Base-by-base conservation (phyloP, 1,140 invertebrate genomes). In the Lasioglossum albipes region DNA sequence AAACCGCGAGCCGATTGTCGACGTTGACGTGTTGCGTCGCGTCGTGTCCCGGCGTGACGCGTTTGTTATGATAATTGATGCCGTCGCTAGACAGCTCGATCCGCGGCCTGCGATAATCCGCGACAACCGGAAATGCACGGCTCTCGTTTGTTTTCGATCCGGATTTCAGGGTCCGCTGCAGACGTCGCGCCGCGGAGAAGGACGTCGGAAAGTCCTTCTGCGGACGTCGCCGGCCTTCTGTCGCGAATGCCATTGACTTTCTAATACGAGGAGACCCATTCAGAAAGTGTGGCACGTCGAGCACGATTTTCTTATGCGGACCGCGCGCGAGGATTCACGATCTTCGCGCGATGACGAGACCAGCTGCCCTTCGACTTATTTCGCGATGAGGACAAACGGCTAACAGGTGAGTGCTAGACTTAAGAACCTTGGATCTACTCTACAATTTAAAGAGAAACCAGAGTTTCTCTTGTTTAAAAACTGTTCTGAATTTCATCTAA, bases 181-280 rank as follows among this genome's bases (percentile, higher is more conserved):
- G 27, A 42, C 36, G 36, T 5, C 36, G 36, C 36, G 16, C 2
- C 36, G 16, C 36, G 65, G 7, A n/a, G 2, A 10, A 45, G 10
- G 18, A 41, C 10, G 64, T 6, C 20, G 16, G 10, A 13, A 13
- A 1, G 18, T 31, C 16, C 57, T 36, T 12, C n/a, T 76, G 7
- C 20, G 10, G 4, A 45, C 65, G 41, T n/a, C 20, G 7, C 13
- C 13, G 13, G 13, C 42, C 49, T 73, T 73, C 41, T 59, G 1
- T 0, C 0, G 0, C 22, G 41, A 49, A 4, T 70, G 20, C 18
- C 77, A 66, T 66, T 65, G 77, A 79, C 76, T 79, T 54, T 73
- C 31, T 57, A 57, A 73, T 66, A 13, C 2, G 62, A 65, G 49
- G 61, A 9, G 41, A 12, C 68, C 0, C 31, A 36, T 36, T 49